These are phyloP conservation scores for Ophonus ardosiacus DNA, from an alignment of 2,888 invertebrate species.

Conservation along the genomic window DNA sequence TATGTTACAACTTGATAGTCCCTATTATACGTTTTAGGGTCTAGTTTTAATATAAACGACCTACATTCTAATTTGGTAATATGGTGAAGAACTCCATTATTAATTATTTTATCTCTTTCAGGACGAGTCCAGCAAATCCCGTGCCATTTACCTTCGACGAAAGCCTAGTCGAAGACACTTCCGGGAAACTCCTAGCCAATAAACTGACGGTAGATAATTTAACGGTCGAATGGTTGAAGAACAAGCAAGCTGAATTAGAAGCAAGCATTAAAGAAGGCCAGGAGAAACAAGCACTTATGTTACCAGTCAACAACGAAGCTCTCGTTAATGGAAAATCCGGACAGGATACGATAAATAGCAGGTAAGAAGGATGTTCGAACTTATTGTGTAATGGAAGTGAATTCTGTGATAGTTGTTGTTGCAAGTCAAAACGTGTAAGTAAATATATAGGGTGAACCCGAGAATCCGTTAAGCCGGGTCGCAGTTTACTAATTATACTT, in stretches of 20 bases:
- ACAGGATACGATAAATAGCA: slow-evolving; percentile 52
- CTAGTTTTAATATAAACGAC: too few species aligned
- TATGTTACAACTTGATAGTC: too few species aligned
- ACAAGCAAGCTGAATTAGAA: slow-evolving; percentile 88
- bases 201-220: slow-evolving; percentile 94
- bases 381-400: not conserved
- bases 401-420: not conserved
- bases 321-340: slow-evolving; percentile 72
- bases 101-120: slow-evolving; percentile 71
- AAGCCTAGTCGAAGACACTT: slow-evolving; percentile 91
- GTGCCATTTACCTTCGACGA: slow-evolving; percentile 92
- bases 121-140: slow-evolving; percentile 88
- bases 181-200: slow-evolving; percentile 91
- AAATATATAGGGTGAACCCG: not conserved
- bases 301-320: slow-evolving; percentile 69
- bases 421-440: not conserved
- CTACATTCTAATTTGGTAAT: too few species aligned
- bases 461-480: too few species aligned
- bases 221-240: slow-evolving; percentile 92
- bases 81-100: too few species aligned
- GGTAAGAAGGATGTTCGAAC: not conserved
- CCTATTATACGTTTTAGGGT: too few species aligned
- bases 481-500: too few species aligned
- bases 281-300: slow-evolving; percentile 74
- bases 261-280: slow-evolving; percentile 87